These are phyloP conservation scores for Lepilemur septentrionalis DNA, from an alignment of 2,797 vertebrate species.

Conservation along the genomic window DNA sequence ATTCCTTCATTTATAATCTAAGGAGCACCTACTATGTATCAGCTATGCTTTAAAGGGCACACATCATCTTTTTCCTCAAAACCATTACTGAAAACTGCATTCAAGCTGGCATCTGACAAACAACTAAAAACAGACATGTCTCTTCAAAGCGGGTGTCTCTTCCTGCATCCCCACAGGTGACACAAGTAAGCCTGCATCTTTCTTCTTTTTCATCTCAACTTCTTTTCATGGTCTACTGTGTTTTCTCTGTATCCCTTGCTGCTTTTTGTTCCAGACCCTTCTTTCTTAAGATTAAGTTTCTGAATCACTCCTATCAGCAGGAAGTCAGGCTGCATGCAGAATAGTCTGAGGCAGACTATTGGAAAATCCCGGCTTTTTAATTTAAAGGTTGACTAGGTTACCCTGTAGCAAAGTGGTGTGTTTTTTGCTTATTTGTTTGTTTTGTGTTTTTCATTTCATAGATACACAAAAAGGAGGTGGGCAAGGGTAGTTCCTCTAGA, in stretches of 20 bases:
- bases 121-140: not conserved
- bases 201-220: not conserved
- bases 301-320: slow-evolving; percentile 19
- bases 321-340: not conserved
- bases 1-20: slow-evolving; percentile 12
- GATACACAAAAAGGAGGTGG: not conserved
- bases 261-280: slow-evolving; percentile 29
- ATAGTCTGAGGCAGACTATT: not conserved
- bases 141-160: not conserved
- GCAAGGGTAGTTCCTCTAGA: not conserved
- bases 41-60: not conserved
- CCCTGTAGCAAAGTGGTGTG: not conserved
- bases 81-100: not conserved
- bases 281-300: slow-evolving; percentile 33
- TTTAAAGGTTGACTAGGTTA: slow-evolving; percentile 63
- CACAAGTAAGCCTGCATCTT: not conserved
- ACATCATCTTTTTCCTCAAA: not conserved
- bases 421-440: not conserved
- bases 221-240: not conserved
- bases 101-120: not conserved
- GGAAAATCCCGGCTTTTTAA: slow-evolving; percentile 29
- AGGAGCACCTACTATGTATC: not conserved
- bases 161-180: not conserved
- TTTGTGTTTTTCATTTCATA: slow-evolving; percentile 48
- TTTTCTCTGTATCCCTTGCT: not conserved